These are phyloP conservation scores for Idaea dimidiata DNA, from an alignment of 2,888 invertebrate species.

Conservation along the genomic window DNA sequence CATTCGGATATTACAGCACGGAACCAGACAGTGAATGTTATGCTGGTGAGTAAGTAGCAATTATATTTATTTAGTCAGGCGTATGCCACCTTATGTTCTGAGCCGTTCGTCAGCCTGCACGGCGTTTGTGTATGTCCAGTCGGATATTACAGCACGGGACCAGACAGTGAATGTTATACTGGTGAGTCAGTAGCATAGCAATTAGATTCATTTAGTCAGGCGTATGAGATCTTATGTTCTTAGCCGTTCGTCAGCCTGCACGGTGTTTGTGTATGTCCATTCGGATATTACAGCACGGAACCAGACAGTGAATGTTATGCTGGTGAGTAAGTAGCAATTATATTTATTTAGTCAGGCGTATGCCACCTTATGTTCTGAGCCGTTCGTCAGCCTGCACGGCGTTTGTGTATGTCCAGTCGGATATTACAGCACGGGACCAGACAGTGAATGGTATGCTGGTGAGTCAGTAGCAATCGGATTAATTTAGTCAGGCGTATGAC, in stretches of 20 bases:
- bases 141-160: constrained; percentile 53
- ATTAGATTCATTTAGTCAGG: background rate
- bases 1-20: constrained; percentile 56
- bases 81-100: constrained; percentile 38
- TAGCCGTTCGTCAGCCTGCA: constrained; percentile 12
- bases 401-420: constrained; percentile 61
- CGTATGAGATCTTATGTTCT: background rate
- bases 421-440: constrained; percentile 47
- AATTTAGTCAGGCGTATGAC: background rate
- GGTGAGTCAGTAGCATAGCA: constrained; percentile 39
- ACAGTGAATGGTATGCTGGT: constrained; percentile 58
- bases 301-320: constrained; percentile 50
- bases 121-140: constrained; percentile 57
- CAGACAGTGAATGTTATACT: constrained; percentile 49
- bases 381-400: constrained; percentile 37
- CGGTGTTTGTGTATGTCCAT: constrained; percentile 57
- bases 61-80: background rate
- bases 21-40: constrained; percentile 41
- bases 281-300: constrained; percentile 53
- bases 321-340: constrained; percentile 41
- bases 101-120: constrained; percentile 34
- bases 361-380: constrained; percentile 37
- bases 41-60: constrained; percentile 50
- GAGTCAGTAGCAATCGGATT: constrained; percentile 10
- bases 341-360: constrained; percentile 16